These are phyloP conservation scores for Andrena fulva DNA, from an alignment of 2,888 invertebrate species.

Conservation along the genomic window DNA sequence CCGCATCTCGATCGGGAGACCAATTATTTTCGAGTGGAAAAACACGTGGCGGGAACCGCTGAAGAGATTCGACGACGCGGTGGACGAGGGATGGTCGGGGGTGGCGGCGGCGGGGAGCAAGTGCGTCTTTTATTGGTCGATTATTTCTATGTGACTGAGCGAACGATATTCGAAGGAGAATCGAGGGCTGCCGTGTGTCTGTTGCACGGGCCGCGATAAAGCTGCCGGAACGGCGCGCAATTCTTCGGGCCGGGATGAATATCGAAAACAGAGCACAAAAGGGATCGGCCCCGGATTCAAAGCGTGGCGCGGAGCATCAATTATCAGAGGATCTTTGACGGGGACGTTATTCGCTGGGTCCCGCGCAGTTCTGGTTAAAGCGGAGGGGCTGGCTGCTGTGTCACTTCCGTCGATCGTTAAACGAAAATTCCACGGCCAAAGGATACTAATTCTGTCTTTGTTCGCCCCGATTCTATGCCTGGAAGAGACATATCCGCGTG, in stretches of 20 bases:
- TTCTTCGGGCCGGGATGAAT: constrained; percentile 19
- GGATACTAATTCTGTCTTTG: too few relatives aligned
- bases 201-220: constrained; percentile 16
- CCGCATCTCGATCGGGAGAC: constrained; percentile 50
- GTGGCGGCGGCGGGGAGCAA: neutral
- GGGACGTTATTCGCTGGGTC: neutral
- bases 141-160: constrained; percentile 44
- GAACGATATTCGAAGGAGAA: constrained; percentile 29
- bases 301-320: constrained; percentile 24
- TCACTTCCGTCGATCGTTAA: neutral
- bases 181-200: constrained; percentile 8
- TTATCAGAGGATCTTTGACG: constrained; percentile 20
- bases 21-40: constrained; percentile 65
- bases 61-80: constrained; percentile 36
- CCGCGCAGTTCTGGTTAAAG: neutral
- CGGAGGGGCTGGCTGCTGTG: neutral
- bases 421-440: too few relatives aligned
- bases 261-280: constrained; percentile 30
- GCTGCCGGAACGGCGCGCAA: constrained; percentile 1
- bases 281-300: neutral
- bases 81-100: neutral
- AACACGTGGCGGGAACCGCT: constrained; percentile 31
- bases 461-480: too few relatives aligned
- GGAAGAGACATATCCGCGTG: too few relatives aligned
- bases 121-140: constrained; percentile 40